Conservation (phyloP, 2,888 invertebrate species). For the Agrotis clavis region DNA sequence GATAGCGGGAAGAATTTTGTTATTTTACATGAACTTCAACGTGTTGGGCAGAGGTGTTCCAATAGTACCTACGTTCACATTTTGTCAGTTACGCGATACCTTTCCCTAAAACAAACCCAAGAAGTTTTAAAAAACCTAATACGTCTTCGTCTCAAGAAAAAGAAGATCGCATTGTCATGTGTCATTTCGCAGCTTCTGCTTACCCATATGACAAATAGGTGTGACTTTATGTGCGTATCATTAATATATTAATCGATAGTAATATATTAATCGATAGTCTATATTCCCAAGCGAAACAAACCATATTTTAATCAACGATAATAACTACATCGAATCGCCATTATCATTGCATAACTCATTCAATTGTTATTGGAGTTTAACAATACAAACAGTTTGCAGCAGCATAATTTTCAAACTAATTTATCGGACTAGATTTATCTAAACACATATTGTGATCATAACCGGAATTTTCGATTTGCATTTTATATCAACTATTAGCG, state of each 20-base stretch:
- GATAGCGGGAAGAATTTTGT: not conserved
- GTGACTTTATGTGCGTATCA: too few species aligned
- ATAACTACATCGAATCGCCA: not conserved
- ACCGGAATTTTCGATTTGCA: slow-evolving; percentile 24
- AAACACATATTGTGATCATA: slow-evolving; percentile 17
- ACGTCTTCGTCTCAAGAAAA: too few species aligned
- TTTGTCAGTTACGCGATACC: too few species aligned
- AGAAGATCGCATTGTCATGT: too few species aligned
- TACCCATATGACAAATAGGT: too few species aligned
- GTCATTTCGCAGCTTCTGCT: too few species aligned
- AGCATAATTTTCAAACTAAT: slow-evolving; percentile 6
- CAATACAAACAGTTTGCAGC: slow-evolving; percentile 12
- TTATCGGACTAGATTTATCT: slow-evolving; percentile 16
- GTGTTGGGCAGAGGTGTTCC: too few species aligned
- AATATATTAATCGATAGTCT: too few species aligned
- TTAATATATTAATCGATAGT: not conserved
- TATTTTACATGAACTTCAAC: too few species aligned
- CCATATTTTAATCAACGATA: slow-evolving; percentile 12
- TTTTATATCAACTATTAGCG: slow-evolving; percentile 6
- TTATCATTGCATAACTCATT: slow-evolving; percentile 4
- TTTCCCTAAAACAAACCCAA: too few species aligned
- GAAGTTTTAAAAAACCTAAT: too few species aligned
- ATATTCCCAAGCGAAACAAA: slow-evolving; percentile 7
- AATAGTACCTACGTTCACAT: too few species aligned
- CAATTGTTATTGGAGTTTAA: not conserved